These are phyloP conservation scores for Salarias fasciatus DNA, from an alignment of 2,797 vertebrate species.

Conservation along the genomic window DNA sequence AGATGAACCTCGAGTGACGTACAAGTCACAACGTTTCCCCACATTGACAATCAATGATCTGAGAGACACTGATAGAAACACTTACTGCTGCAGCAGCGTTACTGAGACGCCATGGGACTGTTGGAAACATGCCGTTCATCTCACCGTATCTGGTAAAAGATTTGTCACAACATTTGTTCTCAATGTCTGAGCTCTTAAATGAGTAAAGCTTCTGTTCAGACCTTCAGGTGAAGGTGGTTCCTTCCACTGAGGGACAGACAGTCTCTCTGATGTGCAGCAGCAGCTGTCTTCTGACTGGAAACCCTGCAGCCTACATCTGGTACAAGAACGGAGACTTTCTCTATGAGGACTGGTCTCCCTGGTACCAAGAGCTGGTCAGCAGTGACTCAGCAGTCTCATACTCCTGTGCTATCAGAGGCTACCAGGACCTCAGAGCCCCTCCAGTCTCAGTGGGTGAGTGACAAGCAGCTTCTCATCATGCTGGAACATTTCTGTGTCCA, in stretches of 20 bases:
- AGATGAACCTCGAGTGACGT: background rate
- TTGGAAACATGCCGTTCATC: accelerated
- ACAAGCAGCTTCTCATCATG: too few species aligned
- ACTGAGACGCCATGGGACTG: accelerated
- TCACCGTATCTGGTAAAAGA: constrained; percentile 9
- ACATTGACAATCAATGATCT: constrained; percentile 24
- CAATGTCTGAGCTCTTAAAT: too few species aligned
- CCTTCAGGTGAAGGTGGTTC: constrained; percentile 56
- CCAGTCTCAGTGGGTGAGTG: constrained; percentile 48
- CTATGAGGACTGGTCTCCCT: constrained; percentile 39
- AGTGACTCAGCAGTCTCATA: constrained; percentile 32
- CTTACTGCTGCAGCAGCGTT: background rate
- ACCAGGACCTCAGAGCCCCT: constrained; percentile 34
- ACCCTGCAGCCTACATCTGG: constrained; percentile 38
- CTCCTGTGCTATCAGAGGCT: constrained; percentile 49
- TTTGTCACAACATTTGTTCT: too few species aligned
- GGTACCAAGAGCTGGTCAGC: constrained; percentile 46
- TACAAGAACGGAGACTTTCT: constrained; percentile 39
- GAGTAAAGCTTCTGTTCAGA: constrained; percentile 36
- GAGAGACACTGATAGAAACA: background rate
- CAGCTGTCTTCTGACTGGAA: constrained; percentile 47
- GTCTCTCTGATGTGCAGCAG: constrained; percentile 53
- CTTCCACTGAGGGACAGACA: constrained; percentile 14
- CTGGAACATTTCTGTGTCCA: too few species aligned
- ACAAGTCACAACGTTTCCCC: background rate